Conservation (phyloP, 2,888 invertebrate species). For the Archaeoteleia sp. region DNA sequence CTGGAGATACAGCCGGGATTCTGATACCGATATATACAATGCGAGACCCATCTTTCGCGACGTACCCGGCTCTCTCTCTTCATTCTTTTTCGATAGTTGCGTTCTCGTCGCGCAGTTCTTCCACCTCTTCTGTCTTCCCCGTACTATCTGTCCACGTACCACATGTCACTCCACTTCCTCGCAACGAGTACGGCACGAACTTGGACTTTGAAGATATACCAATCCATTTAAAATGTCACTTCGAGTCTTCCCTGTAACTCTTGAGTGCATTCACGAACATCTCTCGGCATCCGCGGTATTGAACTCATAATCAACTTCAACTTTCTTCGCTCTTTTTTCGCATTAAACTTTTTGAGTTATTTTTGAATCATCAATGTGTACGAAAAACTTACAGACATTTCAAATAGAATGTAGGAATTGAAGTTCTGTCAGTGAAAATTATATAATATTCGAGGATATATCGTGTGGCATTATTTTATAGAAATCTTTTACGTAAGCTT, state of each 20-base stretch:
- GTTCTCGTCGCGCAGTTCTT: neutral
- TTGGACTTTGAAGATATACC: constrained; percentile 27
- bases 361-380: too few relatives aligned
- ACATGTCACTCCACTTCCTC: constrained; percentile 9
- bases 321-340: too few relatives aligned
- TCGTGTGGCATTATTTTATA: too few relatives aligned
- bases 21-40: constrained; percentile 58
- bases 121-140: neutral
- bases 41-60: constrained; percentile 8
- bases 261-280: constrained; percentile 6
- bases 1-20: constrained; percentile 62
- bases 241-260: constrained; percentile 3
- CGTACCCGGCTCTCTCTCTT: constrained; percentile 1
- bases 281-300: constrained; percentile 6
- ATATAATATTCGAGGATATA: too few relatives aligned
- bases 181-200: constrained; percentile 3
- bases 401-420: too few relatives aligned
- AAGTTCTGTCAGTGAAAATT: too few relatives aligned
- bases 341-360: too few relatives aligned
- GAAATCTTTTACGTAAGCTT: too few relatives aligned
- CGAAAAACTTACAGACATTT: too few relatives aligned
- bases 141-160: constrained; percentile 10
- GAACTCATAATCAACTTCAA: constrained; percentile 9
- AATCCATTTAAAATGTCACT: constrained; percentile 36
- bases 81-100: neutral